Evolutionary conservation across 2,797 vertebrate species (phyloP).

Genomic region (Esox lucius): DNA sequence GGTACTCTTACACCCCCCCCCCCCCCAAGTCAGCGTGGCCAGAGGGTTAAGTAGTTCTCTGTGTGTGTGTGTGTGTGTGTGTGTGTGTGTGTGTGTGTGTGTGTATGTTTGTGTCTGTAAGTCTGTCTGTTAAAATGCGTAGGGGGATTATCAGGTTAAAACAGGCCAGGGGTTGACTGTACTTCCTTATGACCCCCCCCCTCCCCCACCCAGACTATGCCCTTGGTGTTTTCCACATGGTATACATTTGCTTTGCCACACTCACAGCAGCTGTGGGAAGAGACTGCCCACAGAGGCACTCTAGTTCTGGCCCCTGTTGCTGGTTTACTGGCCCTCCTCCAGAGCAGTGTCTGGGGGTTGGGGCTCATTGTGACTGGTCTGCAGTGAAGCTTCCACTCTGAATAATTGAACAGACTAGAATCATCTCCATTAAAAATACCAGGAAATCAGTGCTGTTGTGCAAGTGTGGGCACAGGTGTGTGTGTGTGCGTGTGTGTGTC

Average conservation of each 20-base stretch:
- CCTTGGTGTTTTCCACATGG: background rate
- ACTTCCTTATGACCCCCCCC: background rate
- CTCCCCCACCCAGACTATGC: background rate
- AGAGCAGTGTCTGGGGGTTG: background rate
- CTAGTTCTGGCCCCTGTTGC: background rate
- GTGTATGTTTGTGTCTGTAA: no score
- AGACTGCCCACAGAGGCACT: background rate
- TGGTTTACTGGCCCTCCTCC: background rate
- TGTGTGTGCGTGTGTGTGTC: background rate
- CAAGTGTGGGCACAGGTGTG: background rate
- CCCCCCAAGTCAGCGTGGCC: no score
- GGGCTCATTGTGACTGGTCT: background rate
- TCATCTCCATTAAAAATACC: background rate
- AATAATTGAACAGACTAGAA: conserved; percentile 19
- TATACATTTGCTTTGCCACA: background rate
- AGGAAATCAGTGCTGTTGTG: background rate
- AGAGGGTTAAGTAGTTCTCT: background rate
- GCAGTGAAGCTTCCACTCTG: conserved; percentile 4
- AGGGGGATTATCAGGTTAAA: background rate
- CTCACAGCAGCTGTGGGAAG: background rate
- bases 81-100: no score
- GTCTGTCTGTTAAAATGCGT: no score
- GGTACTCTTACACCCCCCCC: background rate
- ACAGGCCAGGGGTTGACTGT: background rate
- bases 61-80: no score